Conservation (phyloP, 2,888 invertebrate genomes). For the Drosophila hamatofila region DNA sequence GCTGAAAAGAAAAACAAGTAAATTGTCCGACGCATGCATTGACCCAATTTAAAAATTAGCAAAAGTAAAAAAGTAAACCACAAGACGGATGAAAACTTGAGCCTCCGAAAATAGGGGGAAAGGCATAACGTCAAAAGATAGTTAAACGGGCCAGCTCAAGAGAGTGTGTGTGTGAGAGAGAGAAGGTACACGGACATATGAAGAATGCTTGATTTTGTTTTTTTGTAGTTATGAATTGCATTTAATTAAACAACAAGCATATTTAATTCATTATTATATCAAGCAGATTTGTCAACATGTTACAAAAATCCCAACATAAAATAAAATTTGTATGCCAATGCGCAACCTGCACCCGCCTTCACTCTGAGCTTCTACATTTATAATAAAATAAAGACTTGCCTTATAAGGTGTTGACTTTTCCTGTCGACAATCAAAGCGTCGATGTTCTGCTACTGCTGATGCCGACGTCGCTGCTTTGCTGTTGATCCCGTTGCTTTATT, state of each 20-base stretch:
- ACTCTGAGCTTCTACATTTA: background rate
- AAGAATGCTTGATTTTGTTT: constrained; percentile 28
- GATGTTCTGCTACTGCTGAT: constrained; percentile 25
- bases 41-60: constrained; percentile 69
- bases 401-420: constrained; percentile 67
- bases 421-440: constrained; percentile 46
- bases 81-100: constrained; percentile 41
- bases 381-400: constrained; percentile 64
- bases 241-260: constrained; percentile 49
- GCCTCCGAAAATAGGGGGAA: constrained; percentile 42
- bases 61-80: constrained; percentile 35
- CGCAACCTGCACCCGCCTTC: background rate
- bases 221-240: constrained; percentile 33
- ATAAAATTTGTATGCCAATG: constrained; percentile 29
- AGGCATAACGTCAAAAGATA: constrained; percentile 45
- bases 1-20: constrained; percentile 40
- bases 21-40: constrained; percentile 60
- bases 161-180: constrained; percentile 1
- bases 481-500: constrained; percentile 31
- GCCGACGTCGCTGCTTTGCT: constrained; percentile 15
- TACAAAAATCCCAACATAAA: constrained; percentile 31
- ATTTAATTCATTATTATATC: constrained; percentile 45
- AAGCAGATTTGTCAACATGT: constrained; percentile 21
- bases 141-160: constrained; percentile 8
- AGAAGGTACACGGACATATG: constrained; percentile 1